A percentile compares a stretch with the other conserved stretches of the same genome.
These are phyloP conservation scores for Microtus richardsoni DNA, from an alignment of 2,113 vertebrate genomes.

Conservation along the genomic window DNA sequence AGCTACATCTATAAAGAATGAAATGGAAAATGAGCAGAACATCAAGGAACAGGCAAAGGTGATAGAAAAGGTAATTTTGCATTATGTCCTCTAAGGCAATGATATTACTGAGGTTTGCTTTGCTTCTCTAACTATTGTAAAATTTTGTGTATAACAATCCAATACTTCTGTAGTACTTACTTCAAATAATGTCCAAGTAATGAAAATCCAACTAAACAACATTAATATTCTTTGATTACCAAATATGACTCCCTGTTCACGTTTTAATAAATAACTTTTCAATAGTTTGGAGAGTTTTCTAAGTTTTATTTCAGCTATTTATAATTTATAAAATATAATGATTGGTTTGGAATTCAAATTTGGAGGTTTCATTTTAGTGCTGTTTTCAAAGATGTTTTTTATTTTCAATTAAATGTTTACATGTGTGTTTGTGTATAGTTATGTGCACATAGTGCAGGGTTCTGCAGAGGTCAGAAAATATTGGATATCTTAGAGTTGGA, in stretches of 20 bases:
- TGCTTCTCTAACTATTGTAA: neutral
- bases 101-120: neutral
- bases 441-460: too few species aligned
- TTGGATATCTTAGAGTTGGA: too few species aligned
- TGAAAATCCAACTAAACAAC: neutral
- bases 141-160: neutral
- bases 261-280: neutral
- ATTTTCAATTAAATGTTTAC: neutral
- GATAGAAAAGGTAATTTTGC: fast-evolving
- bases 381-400: neutral
- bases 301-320: neutral
- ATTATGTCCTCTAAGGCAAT: neutral
- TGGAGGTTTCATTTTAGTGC: neutral
- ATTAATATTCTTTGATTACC: neutral
- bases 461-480: too few species aligned
- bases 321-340: neutral
- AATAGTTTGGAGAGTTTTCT: neutral
- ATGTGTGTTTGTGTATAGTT: too few species aligned
- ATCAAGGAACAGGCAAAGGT: neutral
- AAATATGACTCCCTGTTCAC: neutral
- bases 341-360: neutral
- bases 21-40: neutral
- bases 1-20: neutral
- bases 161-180: neutral
- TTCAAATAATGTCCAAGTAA: neutral